A percentile compares a stretch with the other conserved stretches of the same genome.
phyloP scores from a whole-genome alignment of 2,888 invertebrate genomes.

The Leptopterna dolabrata region DNA sequence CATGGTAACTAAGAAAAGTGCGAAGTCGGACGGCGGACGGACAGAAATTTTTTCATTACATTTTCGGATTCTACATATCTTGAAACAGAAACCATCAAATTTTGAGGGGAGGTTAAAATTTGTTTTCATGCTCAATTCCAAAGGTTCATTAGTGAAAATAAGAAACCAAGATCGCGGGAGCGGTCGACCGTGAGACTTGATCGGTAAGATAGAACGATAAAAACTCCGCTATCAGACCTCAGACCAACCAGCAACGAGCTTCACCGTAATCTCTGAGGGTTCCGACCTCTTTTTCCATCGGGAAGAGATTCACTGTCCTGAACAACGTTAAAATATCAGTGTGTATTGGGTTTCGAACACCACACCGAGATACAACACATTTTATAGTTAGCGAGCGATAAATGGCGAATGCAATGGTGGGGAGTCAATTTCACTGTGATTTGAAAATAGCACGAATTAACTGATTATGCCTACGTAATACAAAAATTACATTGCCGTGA shows the following conservation, averaged over 20 bases:
- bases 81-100: too few relatives aligned
- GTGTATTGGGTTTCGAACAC: neutral
- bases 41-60: too few relatives aligned
- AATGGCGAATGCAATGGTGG: neutral
- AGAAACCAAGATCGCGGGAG: too few relatives aligned
- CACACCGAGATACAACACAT: neutral
- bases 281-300: neutral
- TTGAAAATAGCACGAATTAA: neutral
- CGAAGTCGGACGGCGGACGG: too few relatives aligned
- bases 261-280: neutral
- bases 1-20: too few relatives aligned
- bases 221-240: neutral
- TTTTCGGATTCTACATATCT: too few relatives aligned
- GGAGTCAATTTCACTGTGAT: neutral
- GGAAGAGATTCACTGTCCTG: neutral
- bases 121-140: too few relatives aligned
- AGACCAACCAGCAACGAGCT: neutral
- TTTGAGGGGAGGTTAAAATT: too few relatives aligned
- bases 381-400: neutral
- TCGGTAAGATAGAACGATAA: neutral
- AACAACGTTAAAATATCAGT: neutral
- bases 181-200: neutral
- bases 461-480: neutral
- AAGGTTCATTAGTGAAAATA: too few relatives aligned
- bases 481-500: too few relatives aligned